Evolutionary conservation across 2,888 invertebrate genomes (phyloP), one percentile per base, ranked within the genome.

Genomic region (Tipula helvola): DNA sequence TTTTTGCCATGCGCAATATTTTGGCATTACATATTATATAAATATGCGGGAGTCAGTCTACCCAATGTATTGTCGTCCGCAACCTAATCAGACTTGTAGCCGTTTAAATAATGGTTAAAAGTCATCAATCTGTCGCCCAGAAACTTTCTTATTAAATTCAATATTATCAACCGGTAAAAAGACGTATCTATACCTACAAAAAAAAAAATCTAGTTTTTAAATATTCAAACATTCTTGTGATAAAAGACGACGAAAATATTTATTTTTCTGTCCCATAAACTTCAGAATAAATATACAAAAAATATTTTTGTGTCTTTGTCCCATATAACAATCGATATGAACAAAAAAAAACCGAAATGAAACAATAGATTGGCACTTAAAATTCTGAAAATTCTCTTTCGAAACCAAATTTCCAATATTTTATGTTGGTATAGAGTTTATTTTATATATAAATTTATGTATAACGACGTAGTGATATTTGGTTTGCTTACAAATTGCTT

Each of bases 401-500:
- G 39, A 57, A 57, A 18, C 18, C 52, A 16, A n/a, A 57, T 57
- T 57, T n/a, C 52, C 16, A 57, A 57, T 12, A 44, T 44, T 10
- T 16, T 57, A 57, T 57, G 16, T 57, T 16, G 16, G 52, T 57
- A 12, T 16, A 57, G 52, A 57, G 52, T 57, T 16, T 44, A 10
- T 44, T 10, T 10, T 44, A 44, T 44, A 44, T 10, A 12, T 44
- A 44, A 10, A 44, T 44, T 7, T 44, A 44, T 44, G 44, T 44
- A 71, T 71, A 71, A 28, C 71, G 71, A 28, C 71, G 18, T 18
- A 71, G 10, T 28, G 18, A 71, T 71, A 71, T 71, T 71, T 28
- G 71, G 71, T 84, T 84, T 41, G 84, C 84, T 84, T 84, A 84
- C 84, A 84, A 84, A 84, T 84, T 84, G 84, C 84, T 84, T 84